Evolutionary conservation across 2,113 vertebrate genomes (phyloP).

Genomic region (Chaetodon auriga): DNA sequence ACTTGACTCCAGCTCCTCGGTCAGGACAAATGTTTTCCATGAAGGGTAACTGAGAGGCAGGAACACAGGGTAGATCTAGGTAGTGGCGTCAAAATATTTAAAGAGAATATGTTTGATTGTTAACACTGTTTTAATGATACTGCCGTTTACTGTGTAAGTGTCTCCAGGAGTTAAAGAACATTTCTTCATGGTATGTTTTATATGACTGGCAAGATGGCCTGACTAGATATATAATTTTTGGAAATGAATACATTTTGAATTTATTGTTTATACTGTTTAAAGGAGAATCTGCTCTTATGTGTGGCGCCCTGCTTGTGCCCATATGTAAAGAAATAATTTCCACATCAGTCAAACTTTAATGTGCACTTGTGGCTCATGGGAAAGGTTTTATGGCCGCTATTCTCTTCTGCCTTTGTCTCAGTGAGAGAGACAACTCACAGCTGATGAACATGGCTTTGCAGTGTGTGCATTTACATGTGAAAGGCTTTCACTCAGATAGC

Average conservation of each 20-base stretch:
- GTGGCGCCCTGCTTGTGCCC: neutral
- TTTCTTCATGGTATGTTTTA: neutral
- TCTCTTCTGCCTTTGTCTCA: neutral
- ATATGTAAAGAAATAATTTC: constrained; percentile 7
- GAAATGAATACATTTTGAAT: neutral
- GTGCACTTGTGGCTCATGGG: neutral
- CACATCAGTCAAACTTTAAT: neutral
- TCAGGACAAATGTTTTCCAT: constrained; percentile 48
- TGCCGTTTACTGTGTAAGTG: neutral
- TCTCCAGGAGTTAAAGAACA: constrained; percentile 3
- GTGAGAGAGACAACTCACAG: neutral
- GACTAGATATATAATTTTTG: neutral
- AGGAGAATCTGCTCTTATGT: neutral
- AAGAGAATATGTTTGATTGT: constrained; percentile 34
- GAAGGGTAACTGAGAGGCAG: constrained; percentile 32
- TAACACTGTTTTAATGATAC: constrained; percentile 9
- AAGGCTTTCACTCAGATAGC: neutral
- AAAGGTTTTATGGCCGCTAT: neutral
- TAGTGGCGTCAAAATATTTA: constrained; percentile 54
- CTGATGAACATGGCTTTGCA: no score
- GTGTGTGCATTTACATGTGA: neutral
- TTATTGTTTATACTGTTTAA: constrained; percentile 2
- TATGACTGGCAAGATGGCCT: neutral
- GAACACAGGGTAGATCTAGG: constrained; percentile 18
- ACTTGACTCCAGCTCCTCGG: constrained; percentile 17